phyloP scores from a whole-genome alignment of 2,797 vertebrate genomes.

The Pitangus sulphuratus region DNA sequence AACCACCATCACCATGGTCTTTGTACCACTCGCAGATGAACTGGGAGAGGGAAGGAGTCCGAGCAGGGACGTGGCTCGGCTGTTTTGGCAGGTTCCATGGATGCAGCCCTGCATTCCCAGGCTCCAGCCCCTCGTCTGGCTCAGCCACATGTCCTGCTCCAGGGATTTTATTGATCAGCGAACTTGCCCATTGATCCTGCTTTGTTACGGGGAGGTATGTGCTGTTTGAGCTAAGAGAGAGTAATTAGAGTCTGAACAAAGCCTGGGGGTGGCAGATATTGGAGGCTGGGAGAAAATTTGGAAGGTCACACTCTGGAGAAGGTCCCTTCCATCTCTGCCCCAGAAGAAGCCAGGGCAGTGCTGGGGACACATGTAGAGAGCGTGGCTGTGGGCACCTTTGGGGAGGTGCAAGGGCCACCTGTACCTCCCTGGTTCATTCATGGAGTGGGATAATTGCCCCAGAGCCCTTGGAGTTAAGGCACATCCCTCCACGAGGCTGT shows the following conservation, averaged over 20 bases:
- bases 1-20: rapidly evolving
- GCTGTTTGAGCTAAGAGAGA: background rate
- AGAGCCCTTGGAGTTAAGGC: background rate
- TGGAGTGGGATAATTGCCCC: rapidly evolving
- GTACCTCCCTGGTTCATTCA: background rate
- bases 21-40: background rate
- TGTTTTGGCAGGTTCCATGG: rapidly evolving
- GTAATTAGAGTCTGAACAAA: background rate
- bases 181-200: background rate
- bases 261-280: background rate
- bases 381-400: background rate
- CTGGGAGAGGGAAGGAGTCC: background rate
- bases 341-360: background rate
- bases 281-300: background rate
- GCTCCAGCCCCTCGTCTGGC: background rate
- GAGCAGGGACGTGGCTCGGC: background rate
- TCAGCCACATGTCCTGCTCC: background rate
- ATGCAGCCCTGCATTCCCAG: background rate
- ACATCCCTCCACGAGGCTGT: rapidly evolving
- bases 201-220: background rate
- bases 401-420: background rate
- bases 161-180: background rate
- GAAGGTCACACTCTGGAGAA: background rate
- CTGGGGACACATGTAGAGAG: background rate
- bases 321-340: background rate